Conservation (phyloP, 2,888 invertebrate species). For the Acanthosepion pharaonis region DNA sequence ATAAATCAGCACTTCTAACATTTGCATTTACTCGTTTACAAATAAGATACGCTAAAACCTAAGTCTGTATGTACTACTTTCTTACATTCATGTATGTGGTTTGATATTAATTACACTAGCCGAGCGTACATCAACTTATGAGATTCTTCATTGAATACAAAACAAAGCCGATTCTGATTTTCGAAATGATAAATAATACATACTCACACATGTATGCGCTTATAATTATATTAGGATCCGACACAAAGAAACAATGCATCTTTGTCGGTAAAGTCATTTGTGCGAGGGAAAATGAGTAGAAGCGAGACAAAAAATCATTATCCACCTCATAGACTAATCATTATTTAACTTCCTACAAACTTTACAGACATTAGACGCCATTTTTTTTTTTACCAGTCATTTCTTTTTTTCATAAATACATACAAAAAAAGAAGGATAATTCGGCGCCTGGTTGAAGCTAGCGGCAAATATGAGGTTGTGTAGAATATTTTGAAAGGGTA, state of each 20-base stretch:
- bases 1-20: too few species aligned
- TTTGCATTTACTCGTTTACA: too few species aligned
- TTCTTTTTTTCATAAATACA: not conserved
- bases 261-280: not conserved
- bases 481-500: not conserved
- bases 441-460: not conserved
- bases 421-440: not conserved
- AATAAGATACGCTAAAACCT: too few species aligned
- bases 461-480: not conserved
- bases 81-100: too few species aligned
- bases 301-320: not conserved
- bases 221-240: not conserved
- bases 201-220: not conserved
- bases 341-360: not conserved
- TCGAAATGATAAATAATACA: not conserved
- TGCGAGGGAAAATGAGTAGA: not conserved
- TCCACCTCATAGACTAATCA: not conserved
- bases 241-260: not conserved
- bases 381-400: not conserved
- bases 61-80: too few species aligned
- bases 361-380: not conserved
- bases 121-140: not conserved
- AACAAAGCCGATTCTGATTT: not conserved
- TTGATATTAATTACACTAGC: not conserved
- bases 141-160: not conserved